Base-by-base conservation (phyloP, 2,888 invertebrate genomes). In the Oeneis ivallda region DNA sequence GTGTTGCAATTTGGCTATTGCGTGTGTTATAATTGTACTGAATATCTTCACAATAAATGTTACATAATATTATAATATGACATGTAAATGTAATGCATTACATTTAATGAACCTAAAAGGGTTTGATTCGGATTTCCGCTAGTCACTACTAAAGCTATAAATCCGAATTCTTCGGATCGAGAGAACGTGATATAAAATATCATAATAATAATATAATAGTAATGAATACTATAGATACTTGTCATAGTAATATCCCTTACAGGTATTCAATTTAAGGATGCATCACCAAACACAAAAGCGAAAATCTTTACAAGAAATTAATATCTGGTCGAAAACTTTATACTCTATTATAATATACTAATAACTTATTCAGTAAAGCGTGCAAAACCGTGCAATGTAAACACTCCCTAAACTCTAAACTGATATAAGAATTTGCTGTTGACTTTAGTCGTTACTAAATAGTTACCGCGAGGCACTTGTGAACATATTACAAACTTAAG, bases 1-100 rank as follows among this genome's bases (percentile, higher is more conserved):
- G 65, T 65, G 47, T 56, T 59, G 45, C 69, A 70, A 75, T 73
- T 70, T 72, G 64, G 60, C 60, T 57, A 26, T 45, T 62, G 56
- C 54, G 62, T 66, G 65, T 61, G 64, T 67, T 63, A 56, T 57
- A 43, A 62, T 59, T 65, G 58, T 26, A 26, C 10, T 26, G 26
- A 26, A 26, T 26, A 26, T 26, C 26, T 4, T 4, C 26, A 26
- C 5, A 26, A 26, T 26, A 26, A 26, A 26, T 26, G 5, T 26
- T 5, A 26, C 26, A 26, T 26, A n/a, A n/a, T n/a, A n/a, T n/a
- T n/a, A 26, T 26, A 26, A 26, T 26, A 26, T 26, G 26, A 5
- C 26, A 26, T 26, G 26, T 13, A n/a, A 39, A 11, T n/a, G 43
- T n/a, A 15, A n/a, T 5, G 13, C 11, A n/a, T 13, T 5, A 45